phyloP scores from a whole-genome alignment of 1,140 invertebrate genomes.

The Caenorhabditis inopinata region DNA sequence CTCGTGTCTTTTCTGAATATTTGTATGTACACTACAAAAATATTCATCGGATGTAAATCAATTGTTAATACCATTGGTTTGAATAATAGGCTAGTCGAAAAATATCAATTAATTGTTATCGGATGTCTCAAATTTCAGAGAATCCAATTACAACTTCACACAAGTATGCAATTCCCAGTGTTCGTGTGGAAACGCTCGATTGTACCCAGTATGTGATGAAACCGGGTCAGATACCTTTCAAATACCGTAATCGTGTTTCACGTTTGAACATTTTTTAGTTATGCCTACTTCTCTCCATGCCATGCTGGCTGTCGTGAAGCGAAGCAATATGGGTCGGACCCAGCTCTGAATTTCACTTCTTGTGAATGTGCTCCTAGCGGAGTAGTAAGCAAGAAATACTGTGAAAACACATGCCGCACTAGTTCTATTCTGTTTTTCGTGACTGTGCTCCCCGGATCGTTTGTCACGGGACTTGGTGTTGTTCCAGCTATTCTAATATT shows the following conservation, averaged over 20 bases:
- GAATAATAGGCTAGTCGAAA: conserved; percentile 34
- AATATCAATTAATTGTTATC: no score
- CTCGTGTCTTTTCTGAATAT: conserved; percentile 56
- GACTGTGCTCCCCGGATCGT: conserved; percentile 59
- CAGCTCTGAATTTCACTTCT: conserved; percentile 58
- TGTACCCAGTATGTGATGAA: conserved; percentile 62
- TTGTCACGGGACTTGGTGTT: conserved; percentile 47
- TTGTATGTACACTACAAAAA: conserved; percentile 55
- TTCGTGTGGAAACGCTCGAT: conserved; percentile 56
- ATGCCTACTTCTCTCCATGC: conserved; percentile 61
- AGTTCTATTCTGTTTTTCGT: conserved; percentile 54
- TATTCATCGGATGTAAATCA: conserved; percentile 60
- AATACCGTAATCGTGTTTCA: no score
- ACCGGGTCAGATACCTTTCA: conserved; percentile 43
- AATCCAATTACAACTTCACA: conserved; percentile 62
- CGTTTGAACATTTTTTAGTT: neutral
- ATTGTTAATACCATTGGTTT: conserved; percentile 55
- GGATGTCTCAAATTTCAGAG: no score
- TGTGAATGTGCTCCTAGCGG: conserved; percentile 54
- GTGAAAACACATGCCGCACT: conserved; percentile 50
- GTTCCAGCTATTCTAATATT: conserved; percentile 51
- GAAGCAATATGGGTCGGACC: conserved; percentile 33
- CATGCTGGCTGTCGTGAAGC: conserved; percentile 62
- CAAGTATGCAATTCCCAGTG: conserved; percentile 56
- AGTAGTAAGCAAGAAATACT: conserved; percentile 61